Conservation (phyloP, 1,140 invertebrate species). For the Ceratosolen fusciceps region DNA sequence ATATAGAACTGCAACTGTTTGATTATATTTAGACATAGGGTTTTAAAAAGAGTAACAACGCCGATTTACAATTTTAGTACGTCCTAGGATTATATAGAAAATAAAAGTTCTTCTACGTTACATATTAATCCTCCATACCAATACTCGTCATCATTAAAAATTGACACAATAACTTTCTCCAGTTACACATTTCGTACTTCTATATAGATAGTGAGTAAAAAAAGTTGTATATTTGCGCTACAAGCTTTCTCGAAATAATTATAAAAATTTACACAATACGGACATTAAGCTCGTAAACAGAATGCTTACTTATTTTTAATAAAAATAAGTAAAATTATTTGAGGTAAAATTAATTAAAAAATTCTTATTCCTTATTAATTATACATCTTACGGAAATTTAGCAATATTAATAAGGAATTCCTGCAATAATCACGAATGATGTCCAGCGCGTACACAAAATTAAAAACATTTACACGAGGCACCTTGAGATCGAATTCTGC, state of each 20-base stretch:
- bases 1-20: neutral
- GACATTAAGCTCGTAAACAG: neutral
- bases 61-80: neutral
- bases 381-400: neutral
- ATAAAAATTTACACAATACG: neutral
- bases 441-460: neutral
- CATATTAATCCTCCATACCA: neutral
- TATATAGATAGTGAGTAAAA: neutral
- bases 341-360: too few species aligned
- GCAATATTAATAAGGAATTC: neutral
- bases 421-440: neutral
- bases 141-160: neutral
- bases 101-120: neutral
- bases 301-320: too few species aligned
- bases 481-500: conserved; percentile 9
- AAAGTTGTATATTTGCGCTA: neutral
- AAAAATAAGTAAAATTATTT: too few species aligned
- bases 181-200: conserved; percentile 33
- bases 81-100: neutral
- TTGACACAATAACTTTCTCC: conserved; percentile 23
- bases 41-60: neutral
- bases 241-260: neutral
- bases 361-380: neutral
- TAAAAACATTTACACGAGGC: conserved; percentile 11
- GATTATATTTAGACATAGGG: neutral